Conservation (phyloP, 1,140 invertebrate genomes). For the Dendrolimus kikuchii region DNA sequence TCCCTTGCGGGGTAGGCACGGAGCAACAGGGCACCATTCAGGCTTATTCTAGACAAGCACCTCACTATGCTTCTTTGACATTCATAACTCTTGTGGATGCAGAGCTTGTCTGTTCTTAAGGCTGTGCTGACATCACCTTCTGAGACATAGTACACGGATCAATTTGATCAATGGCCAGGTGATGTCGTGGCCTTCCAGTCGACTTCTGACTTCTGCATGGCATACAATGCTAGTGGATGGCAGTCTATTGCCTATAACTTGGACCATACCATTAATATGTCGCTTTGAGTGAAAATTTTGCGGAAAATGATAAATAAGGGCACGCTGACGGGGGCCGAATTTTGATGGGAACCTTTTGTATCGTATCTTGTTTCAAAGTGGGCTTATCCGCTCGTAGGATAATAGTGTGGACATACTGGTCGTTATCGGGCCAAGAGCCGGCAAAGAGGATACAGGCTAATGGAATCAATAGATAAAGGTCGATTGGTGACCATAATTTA, state of each 20-base stretch:
- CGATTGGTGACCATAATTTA: conserved; percentile 9
- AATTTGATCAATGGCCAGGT: too few species aligned
- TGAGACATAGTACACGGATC: too few species aligned
- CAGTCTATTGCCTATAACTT: conserved; percentile 6
- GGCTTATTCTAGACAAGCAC: too few species aligned
- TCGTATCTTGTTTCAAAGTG: conserved; percentile 65
- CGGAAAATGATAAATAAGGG: conserved; percentile 61
- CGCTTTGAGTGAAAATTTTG: conserved; percentile 55
- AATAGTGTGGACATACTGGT: conserved; percentile 33
- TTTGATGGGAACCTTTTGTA: conserved; percentile 60
- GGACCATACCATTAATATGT: conserved; percentile 22
- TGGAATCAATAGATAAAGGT: conserved; percentile 11
- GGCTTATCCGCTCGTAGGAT: conserved; percentile 47
- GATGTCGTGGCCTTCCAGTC: too few species aligned
- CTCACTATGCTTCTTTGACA: too few species aligned
- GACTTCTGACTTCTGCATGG: too few species aligned
- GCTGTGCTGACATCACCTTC: too few species aligned
- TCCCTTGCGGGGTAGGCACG: too few species aligned
- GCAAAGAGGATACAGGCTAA: conserved; percentile 5
- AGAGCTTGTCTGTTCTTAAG: too few species aligned
- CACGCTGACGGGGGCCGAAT: conserved; percentile 40
- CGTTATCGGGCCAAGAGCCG: conserved; percentile 17
- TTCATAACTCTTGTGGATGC: too few species aligned
- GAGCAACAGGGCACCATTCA: too few species aligned
- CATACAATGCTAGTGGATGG: neutral